Evolutionary conservation across 2,888 invertebrate genomes (phyloP), one percentile per base, ranked within the genome.

Genomic region (Meliscaeva auricollis): DNA sequence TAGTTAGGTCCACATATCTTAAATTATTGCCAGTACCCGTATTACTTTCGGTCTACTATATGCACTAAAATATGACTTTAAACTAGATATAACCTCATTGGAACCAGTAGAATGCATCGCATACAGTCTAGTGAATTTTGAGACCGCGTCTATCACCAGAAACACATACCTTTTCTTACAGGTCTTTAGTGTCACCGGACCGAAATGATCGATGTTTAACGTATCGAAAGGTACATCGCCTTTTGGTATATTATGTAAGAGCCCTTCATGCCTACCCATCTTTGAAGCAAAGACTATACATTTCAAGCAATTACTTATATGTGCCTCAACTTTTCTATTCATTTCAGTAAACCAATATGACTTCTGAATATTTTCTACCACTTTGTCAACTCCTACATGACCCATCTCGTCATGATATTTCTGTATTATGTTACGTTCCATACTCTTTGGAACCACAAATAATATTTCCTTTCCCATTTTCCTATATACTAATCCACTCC

Each of bases 121-220:
- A 48, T 72, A 72, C 32, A 50, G 20, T 32, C 35, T 68, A 13
- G 15, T 50, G 46, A 72, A 56, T 22, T 72, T 72, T 2, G 72
- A 30, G n/a, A 72, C 60, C 9, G 32, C 56, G 11, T 72, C 72
- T 30, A 60, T 52, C 6, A 72, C 38, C 11, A 54, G 9, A 4
- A 26, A 26, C 26, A 26, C 26, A 26, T 26, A 26, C 26, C 26
- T 26, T 26, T 26, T 26, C 26, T 38, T 38, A 13, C 38, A 38
- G 3, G 44, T 46, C 9, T 44, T 70, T 6, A 70, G n/a, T 22
- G 30, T 35, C 20, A 70, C 44, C 44, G 50, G 52, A 20, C 52
- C 68, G 32, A 68, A 68, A 32, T 68, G 38, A n/a, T 68, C 68
- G 6, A 68, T 41, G 26, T 26, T 2, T 26, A 26, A 26, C 35